These are phyloP conservation scores for Sicus ferrugineus DNA, from an alignment of 2,888 invertebrate genomes.

Conservation along the genomic window DNA sequence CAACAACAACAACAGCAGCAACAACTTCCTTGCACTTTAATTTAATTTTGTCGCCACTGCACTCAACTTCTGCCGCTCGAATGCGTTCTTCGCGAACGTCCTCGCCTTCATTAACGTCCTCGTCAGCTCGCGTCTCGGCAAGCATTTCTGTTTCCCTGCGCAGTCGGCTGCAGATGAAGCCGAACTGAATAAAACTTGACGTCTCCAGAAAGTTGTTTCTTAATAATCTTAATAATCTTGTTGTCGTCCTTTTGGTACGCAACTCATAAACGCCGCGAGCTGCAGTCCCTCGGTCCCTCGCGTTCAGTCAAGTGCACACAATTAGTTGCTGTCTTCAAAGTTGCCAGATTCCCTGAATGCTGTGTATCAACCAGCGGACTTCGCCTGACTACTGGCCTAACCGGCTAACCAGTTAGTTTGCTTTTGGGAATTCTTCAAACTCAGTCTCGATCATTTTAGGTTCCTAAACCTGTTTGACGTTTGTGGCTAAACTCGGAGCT, in stretches of 20 bases:
- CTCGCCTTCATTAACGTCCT: neutral
- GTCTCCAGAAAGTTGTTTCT: neutral
- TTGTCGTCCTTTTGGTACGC: neutral
- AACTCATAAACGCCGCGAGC: neutral
- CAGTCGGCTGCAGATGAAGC: neutral
- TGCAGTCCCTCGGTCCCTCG: no score
- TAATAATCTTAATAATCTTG: neutral
- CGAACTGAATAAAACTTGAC: neutral
- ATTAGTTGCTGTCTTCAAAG: slow-evolving; percentile 22
- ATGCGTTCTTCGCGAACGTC: neutral
- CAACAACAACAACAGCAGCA: neutral
- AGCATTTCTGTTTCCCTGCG: no score
- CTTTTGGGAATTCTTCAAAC: no score
- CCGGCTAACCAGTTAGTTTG: no score
- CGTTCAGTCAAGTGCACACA: slow-evolving; percentile 4
- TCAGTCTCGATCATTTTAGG: no score
- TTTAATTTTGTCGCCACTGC: neutral
- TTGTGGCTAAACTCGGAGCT: no score
- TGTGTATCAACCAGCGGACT: no score
- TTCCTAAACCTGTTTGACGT: no score
- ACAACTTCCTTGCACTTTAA: neutral
- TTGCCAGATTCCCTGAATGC: neutral
- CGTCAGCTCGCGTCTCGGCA: neutral
- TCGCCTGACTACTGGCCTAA: no score
- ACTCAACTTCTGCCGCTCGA: neutral